Base-by-base conservation (phyloP, 64 coral and sea anemone genomes). In the Pocillopora verrucosa region DNA sequence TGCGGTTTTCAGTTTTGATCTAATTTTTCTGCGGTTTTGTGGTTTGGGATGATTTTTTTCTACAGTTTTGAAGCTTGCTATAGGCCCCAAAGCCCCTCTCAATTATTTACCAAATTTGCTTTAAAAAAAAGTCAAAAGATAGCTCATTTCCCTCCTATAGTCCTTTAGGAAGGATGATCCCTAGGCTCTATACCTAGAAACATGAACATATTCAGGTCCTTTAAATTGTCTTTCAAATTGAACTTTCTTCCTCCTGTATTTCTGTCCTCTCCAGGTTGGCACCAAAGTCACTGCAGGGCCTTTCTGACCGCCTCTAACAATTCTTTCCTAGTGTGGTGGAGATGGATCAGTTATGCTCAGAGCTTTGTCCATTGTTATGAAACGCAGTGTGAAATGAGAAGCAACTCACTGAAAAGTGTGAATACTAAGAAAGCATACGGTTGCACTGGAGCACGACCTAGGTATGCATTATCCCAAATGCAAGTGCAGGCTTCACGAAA, bases 241-340 rank as follows among this genome's bases (percentile, higher is more conserved):
- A 58, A 90, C 81, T 24, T 80, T 7, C 14, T 80, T 10, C 30
- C 59, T 59, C 58, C 30, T 89, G 77, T 72, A 69, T 57, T 56
- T 80, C 36, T 56, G 41, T 59, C 88, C 88, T 11, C 72, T 89
- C 88, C 88, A 89, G 56, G 88, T 89, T 22, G 80, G 70, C 72
- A 26, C 22, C 9, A 89, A 56, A 19, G 63, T 89, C 12, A 89
- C 11, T 34, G 88, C 34, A 19, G 88, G 88, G 22, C 88, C 88
- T 70, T 36, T 80, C 16, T 15, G 26, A 16, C 22, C 36, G 51
- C 80, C 20, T 59, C 19, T 20, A 36, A 90, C 58, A 11, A 4
- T 60, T 9, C 36, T 22, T 37, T 14, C 24, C 30, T 56, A 82
- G 38, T 72, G 69, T 13, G 63, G 63, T 34, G 62, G 72, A 34